Percentiles rank a stretch among this genome's conserved stretches.
Conservation (phyloP, 1,140 invertebrate species). For the Dinoponera quadriceps region DNA sequence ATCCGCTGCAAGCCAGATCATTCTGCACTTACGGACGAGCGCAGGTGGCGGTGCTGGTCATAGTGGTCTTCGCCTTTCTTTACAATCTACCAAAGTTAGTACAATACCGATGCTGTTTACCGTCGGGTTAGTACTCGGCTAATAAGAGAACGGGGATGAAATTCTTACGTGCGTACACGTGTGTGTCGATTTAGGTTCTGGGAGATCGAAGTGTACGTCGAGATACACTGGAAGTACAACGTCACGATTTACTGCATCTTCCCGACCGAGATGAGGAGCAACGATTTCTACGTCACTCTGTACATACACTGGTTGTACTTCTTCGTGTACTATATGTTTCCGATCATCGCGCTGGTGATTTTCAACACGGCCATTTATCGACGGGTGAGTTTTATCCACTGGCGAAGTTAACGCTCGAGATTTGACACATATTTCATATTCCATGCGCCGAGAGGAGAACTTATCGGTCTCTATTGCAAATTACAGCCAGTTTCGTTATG, state of each 20-base stretch:
- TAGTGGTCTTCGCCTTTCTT: slow-evolving; percentile 92
- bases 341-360: slow-evolving; percentile 93
- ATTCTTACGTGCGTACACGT: no score
- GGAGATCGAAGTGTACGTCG: slow-evolving; percentile 87
- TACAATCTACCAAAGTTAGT: slow-evolving; percentile 93
- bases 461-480: no score
- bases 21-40: slow-evolving; percentile 96
- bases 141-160: neutral
- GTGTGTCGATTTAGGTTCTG: slow-evolving; percentile 86
- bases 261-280: slow-evolving; percentile 89
- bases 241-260: slow-evolving; percentile 90
- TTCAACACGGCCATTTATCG: slow-evolving; percentile 96
- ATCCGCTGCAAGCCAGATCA: slow-evolving; percentile 94
- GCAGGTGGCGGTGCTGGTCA: slow-evolving; percentile 93
- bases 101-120: neutral
- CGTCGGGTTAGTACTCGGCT: no score
- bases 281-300: slow-evolving; percentile 91
- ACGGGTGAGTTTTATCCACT: slow-evolving; percentile 86
- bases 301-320: slow-evolving; percentile 98
- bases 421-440: no score
- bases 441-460: no score
- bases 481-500: no score
- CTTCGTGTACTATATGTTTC: slow-evolving; percentile 96
- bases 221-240: slow-evolving; percentile 85
- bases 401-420: no score